Evolutionary conservation across 2,113 vertebrate species (phyloP).

Genomic region (Xenopus laevis): DNA sequence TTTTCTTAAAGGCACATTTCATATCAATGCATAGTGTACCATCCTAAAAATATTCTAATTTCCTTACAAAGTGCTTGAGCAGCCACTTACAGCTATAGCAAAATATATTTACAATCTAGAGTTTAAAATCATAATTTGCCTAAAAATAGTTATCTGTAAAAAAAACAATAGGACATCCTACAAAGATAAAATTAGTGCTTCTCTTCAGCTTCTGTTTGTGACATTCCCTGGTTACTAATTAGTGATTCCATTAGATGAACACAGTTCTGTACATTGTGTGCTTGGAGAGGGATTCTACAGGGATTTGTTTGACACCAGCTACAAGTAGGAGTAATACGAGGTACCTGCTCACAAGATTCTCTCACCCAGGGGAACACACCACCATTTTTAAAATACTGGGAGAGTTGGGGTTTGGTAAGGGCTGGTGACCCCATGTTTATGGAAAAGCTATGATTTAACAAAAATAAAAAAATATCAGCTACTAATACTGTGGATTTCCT

Average conservation of each 20-base stretch:
- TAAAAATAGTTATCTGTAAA: conserved; percentile 65
- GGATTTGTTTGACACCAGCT: no score
- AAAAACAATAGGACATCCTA: conserved; percentile 65
- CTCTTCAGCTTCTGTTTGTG: conserved; percentile 84
- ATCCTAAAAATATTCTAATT: conserved; percentile 77
- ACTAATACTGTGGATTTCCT: no score
- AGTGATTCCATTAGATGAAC: conserved; percentile 71
- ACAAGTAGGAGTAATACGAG: background rate
- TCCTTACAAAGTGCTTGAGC: conserved; percentile 84
- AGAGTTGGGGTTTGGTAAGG: no score
- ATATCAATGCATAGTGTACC: conserved; percentile 85
- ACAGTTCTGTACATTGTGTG: conserved; percentile 67
- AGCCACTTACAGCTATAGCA: conserved; percentile 80
- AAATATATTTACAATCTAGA: conserved; percentile 89
- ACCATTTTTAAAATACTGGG: no score
- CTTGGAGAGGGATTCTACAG: conserved; percentile 53
- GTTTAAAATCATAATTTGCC: conserved; percentile 80
- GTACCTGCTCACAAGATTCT: conserved; percentile 13
- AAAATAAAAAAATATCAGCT: no score
- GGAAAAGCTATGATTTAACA: no score
- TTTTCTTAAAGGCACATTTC: conserved; percentile 76
- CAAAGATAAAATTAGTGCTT: conserved; percentile 90
- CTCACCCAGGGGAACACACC: no score
- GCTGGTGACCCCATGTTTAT: no score
- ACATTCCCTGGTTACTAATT: conserved; percentile 75